phyloP scores from a whole-genome alignment of 2,113 vertebrate species.

The Brienomyrus brachyistius region DNA sequence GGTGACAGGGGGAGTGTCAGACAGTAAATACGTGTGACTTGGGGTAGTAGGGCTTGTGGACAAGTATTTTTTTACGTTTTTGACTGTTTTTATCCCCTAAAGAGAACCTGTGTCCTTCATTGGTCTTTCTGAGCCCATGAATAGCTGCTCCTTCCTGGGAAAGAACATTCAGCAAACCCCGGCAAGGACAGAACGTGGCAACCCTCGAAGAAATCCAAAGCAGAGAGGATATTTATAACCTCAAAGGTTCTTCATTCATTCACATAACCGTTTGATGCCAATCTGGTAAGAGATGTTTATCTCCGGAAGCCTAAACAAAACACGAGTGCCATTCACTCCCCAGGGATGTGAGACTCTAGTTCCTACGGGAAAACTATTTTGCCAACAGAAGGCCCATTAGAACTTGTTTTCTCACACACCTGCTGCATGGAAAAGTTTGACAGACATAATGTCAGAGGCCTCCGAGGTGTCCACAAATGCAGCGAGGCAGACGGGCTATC shows the following conservation, averaged over 20 bases:
- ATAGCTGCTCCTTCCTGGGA: background rate
- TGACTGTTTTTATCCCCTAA: background rate
- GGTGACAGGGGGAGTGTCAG: background rate
- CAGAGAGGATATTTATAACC: slow-evolving; percentile 14
- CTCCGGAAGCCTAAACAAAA: background rate
- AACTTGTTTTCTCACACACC: background rate
- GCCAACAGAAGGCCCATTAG: background rate
- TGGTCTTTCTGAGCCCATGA: background rate
- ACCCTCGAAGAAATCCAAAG: background rate
- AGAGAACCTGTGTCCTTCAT: background rate
- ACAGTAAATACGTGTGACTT: background rate
- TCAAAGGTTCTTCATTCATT: background rate
- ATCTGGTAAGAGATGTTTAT: slow-evolving; percentile 1
- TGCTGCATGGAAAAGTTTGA: background rate
- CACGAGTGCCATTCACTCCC: background rate
- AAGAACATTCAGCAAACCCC: background rate
- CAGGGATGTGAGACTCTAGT: background rate
- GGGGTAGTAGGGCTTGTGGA: background rate
- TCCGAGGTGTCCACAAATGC: background rate
- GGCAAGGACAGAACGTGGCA: background rate
- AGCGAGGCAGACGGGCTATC: background rate
- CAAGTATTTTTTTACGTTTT: background rate
- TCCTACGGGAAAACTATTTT: background rate
- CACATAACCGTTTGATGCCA: background rate
- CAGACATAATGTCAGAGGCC: background rate